A percentile compares a stretch with the other conserved stretches of the same genome.
Evolutionary conservation across 92 coral and sea anemone species (phyloP).

Genomic region (Heteractis magnifica): DNA sequence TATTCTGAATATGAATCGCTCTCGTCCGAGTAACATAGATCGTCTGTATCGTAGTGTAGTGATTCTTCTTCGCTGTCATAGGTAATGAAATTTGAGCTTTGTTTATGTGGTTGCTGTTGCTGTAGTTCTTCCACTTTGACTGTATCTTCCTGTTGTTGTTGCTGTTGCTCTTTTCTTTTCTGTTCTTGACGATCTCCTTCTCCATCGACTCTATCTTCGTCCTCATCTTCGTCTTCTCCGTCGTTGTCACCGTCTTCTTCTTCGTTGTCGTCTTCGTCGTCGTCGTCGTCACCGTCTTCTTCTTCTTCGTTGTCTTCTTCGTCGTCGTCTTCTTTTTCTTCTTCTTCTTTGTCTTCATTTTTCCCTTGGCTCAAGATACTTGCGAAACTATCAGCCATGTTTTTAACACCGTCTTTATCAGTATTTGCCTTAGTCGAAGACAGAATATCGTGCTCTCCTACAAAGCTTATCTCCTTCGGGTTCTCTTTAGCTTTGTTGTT

Average conservation of each 20-base stretch:
- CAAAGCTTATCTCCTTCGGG: neutral
- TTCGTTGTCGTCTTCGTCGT: constrained; percentile 6
- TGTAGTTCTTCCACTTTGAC: constrained; percentile 19
- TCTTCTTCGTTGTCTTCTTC: constrained; percentile 19
- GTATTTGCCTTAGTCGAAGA: neutral
- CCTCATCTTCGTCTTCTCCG: constrained; percentile 18
- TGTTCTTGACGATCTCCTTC: neutral
- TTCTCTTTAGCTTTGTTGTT: neutral
- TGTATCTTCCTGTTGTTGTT: neutral
- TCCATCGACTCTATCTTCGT: neutral
- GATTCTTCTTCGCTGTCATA: constrained; percentile 38
- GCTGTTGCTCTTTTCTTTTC: neutral
- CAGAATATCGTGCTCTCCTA: neutral
- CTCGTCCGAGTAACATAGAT: constrained; percentile 26
- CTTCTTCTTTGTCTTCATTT: constrained; percentile 1
- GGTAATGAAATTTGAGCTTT: neutral
- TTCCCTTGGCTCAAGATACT: neutral
- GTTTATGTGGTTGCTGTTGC: neutral
- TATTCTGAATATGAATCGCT: constrained; percentile 23
- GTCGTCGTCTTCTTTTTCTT: neutral
- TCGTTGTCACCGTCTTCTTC: constrained; percentile 18
- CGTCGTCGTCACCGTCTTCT: constrained; percentile 12
- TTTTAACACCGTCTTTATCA: neutral
- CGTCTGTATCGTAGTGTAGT: constrained; percentile 29
- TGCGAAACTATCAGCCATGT: neutral